phyloP scores from a whole-genome alignment of 2,797 vertebrate genomes.

The Enteromius radiatus region DNA sequence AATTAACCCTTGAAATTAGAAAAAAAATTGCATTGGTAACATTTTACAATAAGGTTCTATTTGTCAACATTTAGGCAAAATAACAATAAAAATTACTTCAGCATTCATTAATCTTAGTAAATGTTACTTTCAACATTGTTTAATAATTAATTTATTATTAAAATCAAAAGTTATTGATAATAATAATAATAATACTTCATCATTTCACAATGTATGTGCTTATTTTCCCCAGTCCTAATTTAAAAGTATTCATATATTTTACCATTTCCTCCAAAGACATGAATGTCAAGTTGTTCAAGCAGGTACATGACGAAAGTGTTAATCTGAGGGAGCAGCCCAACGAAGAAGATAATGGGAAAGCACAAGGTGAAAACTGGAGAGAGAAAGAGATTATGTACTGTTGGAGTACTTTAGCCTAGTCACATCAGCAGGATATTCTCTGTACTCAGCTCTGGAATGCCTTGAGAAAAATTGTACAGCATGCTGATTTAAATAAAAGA shows the following conservation, averaged over 20 bases:
- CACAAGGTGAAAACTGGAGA: slow-evolving; percentile 94
- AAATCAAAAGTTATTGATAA: not conserved
- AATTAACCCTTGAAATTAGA: not conserved
- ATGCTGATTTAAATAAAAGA: not conserved
- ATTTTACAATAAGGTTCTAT: not conserved
- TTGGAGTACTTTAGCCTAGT: not conserved
- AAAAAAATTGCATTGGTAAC: not conserved
- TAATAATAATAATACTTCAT: not conserved
- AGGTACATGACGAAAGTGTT: slow-evolving; percentile 99
- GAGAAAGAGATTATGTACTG: slow-evolving; percentile 23
- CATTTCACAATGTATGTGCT: not conserved
- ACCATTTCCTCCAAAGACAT: slow-evolving; percentile 98
- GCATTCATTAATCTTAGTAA: not conserved
- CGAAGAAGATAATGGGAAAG: slow-evolving; percentile 96
- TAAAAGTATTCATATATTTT: slow-evolving; percentile 63
- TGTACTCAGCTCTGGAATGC: not conserved
- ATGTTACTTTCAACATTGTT: not conserved
- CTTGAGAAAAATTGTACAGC: not conserved
- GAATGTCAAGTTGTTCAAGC: slow-evolving; percentile 98
- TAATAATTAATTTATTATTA: not conserved
- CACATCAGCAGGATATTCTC: slow-evolving; percentile 31
- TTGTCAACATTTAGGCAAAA: not conserved
- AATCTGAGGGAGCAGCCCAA: slow-evolving; percentile 97
- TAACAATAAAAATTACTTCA: not conserved
- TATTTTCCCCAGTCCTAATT: slow-evolving; percentile 8